Percentiles rank a stretch among this genome's conserved stretches.
Evolutionary conservation across 2,888 invertebrate genomes (phyloP).

Genomic region (Clostera curtula): DNA sequence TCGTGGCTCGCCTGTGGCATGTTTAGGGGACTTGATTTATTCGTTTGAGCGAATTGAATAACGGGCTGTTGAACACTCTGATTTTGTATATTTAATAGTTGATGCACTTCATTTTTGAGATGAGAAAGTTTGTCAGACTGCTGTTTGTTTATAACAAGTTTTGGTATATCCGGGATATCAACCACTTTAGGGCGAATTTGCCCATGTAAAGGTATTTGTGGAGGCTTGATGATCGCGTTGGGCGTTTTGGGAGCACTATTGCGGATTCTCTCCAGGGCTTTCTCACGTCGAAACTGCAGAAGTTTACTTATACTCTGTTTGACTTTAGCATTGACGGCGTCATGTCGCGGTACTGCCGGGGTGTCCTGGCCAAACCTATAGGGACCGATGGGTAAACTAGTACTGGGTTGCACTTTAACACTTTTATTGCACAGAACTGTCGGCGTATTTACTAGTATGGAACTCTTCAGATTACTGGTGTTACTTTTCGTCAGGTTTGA

Average conservation of each 20-base stretch:
- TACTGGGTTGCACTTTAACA: too few species aligned
- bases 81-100: conserved; percentile 14
- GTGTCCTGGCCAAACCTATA: too few species aligned
- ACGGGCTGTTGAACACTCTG: conserved; percentile 17
- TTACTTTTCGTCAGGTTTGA: too few species aligned
- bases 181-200: conserved; percentile 25
- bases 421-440: too few species aligned
- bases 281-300: conserved; percentile 41
- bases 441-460: too few species aligned
- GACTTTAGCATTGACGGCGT: conserved; percentile 33
- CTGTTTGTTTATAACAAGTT: conserved; percentile 34
- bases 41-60: conserved; percentile 17
- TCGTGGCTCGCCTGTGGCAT: neutral
- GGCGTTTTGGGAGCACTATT: conserved; percentile 8
- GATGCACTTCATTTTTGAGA: conserved; percentile 24
- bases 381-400: too few species aligned
- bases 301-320: conserved; percentile 44
- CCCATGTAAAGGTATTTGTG: conserved; percentile 12
- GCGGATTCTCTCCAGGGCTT: conserved; percentile 9
- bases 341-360: too few species aligned
- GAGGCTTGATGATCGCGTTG: conserved; percentile 13
- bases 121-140: conserved; percentile 27
- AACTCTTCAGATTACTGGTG: too few species aligned
- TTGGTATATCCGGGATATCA: conserved; percentile 29
- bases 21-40: conserved; percentile 2